phyloP scores from a whole-genome alignment of 2,888 invertebrate genomes.

The Hemicrepidius hirtus region DNA sequence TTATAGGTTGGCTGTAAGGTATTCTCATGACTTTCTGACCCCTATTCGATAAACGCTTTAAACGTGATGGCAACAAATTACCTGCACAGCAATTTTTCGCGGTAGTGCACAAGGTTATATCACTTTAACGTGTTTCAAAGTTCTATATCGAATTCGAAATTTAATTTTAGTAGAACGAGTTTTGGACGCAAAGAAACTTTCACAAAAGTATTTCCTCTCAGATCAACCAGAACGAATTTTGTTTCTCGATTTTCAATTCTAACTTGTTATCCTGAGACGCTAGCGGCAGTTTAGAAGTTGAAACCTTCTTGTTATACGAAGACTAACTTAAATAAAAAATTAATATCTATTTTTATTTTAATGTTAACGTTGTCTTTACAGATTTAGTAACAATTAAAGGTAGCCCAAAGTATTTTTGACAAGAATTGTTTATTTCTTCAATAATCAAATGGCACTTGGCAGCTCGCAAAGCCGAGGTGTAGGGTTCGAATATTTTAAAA shows the following conservation, averaged over 20 bases:
- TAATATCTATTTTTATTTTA: too few species aligned
- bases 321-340: too few species aligned
- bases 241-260: constrained; percentile 11
- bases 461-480: too few species aligned
- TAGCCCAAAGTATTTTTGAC: too few species aligned
- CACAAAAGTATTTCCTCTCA: constrained; percentile 6
- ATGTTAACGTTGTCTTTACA: too few species aligned
- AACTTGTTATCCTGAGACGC: neutral
- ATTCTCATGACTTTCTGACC: too few species aligned
- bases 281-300: neutral
- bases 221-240: constrained; percentile 17
- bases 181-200: constrained; percentile 11
- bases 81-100: constrained; percentile 1
- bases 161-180: constrained; percentile 27
- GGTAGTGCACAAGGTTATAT: neutral
- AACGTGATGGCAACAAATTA: neutral
- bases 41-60: neutral
- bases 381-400: too few species aligned
- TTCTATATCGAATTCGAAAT: constrained; percentile 20
- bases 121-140: constrained; percentile 4
- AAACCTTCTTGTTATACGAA: neutral
- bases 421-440: too few species aligned
- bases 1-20: too few species aligned
- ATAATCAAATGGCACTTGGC: too few species aligned
- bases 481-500: too few species aligned